phyloP scores from a whole-genome alignment of 2,113 vertebrate genomes.

The Hepsetus odoe region DNA sequence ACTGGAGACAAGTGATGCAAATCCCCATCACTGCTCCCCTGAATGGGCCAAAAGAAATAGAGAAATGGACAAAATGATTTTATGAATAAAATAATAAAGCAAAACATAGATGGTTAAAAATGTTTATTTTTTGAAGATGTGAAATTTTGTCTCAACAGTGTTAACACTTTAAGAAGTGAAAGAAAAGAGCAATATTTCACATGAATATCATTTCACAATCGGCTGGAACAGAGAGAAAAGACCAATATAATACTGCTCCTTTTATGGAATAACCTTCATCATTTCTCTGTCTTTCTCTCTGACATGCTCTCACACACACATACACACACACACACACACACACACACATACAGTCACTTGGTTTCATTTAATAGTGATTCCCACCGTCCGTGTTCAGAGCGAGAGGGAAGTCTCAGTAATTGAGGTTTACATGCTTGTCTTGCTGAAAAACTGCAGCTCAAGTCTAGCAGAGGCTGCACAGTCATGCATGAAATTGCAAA shows the following conservation, averaged over 20 bases:
- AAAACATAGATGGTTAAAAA: too few relatives aligned
- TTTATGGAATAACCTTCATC: constrained; percentile 39
- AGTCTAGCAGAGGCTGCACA: constrained; percentile 70
- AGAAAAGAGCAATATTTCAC: background rate
- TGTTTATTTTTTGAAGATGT: too few relatives aligned
- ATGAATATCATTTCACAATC: constrained; percentile 30
- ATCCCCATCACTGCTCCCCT: too few relatives aligned
- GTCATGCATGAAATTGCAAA: constrained; percentile 83
- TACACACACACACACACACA: background rate
- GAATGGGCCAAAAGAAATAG: too few relatives aligned
- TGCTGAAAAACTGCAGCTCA: constrained; percentile 78
- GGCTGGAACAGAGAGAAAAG: constrained; percentile 3
- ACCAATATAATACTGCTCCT: background rate
- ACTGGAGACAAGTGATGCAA: too few relatives aligned
- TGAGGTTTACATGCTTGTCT: constrained; percentile 79
- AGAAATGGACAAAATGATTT: too few relatives aligned
- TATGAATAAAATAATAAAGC: too few relatives aligned
- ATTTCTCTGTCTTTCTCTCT: background rate
- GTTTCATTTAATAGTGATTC: constrained; percentile 40
- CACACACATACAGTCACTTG: constrained; percentile 19
- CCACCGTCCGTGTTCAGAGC: constrained; percentile 36
- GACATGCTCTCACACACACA: background rate
- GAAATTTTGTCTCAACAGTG: background rate
- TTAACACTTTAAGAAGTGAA: background rate
- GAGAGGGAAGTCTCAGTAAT: constrained; percentile 72